Conservation (phyloP, 2,113 vertebrate species). For the Tachysurus fulvidraco region DNA sequence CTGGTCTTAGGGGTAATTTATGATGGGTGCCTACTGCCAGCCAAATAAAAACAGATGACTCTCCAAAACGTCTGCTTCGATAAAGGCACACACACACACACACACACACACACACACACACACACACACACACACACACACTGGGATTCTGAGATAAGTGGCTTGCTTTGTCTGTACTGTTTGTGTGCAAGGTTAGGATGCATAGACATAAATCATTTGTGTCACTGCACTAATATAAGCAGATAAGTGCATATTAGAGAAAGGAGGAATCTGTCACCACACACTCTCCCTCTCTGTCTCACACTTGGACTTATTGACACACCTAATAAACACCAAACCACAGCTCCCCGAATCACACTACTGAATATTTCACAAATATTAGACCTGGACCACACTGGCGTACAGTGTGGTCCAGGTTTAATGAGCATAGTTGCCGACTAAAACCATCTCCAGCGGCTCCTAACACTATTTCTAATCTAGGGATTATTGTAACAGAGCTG, state of each 20-base stretch:
- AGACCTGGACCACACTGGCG: neutral
- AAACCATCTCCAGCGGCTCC: slow-evolving; percentile 24
- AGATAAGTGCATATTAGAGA: slow-evolving; percentile 74
- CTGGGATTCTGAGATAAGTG: slow-evolving; percentile 61
- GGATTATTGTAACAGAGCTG: slow-evolving; percentile 27
- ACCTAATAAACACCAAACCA: slow-evolving; percentile 21
- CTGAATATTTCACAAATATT: slow-evolving; percentile 31
- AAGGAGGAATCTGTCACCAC: slow-evolving; percentile 68
- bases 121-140: slow-evolving; percentile 45
- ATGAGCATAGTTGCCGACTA: neutral
- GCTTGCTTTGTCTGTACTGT: slow-evolving; percentile 60
- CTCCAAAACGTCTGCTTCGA: slow-evolving; percentile 61
- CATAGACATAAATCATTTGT: slow-evolving; percentile 70
- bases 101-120: slow-evolving; percentile 44
- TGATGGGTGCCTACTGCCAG: slow-evolving; percentile 58
- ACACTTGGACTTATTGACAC: slow-evolving; percentile 29
- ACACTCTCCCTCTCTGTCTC: slow-evolving; percentile 46
- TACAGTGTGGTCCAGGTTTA: neutral
- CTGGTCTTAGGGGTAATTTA: slow-evolving; percentile 64
- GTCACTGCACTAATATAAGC: slow-evolving; percentile 70
- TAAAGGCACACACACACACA: slow-evolving; percentile 53
- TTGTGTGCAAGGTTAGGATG: slow-evolving; percentile 55
- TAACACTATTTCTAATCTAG: slow-evolving; percentile 18
- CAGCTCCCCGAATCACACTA: slow-evolving; percentile 10
- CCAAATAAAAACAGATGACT: slow-evolving; percentile 67